Evolutionary conservation across 2,797 vertebrate genomes (phyloP), one percentile per base, ranked within the genome.

Genomic region (Galaxias olidus): DNA sequence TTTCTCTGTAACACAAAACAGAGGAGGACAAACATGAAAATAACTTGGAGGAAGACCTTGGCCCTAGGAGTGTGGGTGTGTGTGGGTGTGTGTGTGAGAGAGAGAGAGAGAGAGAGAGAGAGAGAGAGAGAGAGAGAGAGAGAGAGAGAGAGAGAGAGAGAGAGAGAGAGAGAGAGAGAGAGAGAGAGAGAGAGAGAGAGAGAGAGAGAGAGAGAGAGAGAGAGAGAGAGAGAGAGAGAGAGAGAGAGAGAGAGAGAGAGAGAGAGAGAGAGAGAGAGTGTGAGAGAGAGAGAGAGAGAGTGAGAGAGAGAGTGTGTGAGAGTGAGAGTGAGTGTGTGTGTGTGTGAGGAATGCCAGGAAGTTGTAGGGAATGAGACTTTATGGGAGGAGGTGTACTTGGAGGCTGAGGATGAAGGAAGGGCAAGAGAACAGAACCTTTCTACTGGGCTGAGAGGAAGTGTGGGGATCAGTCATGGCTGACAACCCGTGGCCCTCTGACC

Each of bases 381-480:
- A 49, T 53, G 59, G 74, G 60, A 78, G 65, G 61, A 73, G 61
- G 69, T 63, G 68, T 71, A 65, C 79, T 49, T 69, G 62, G 68
- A 69, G 44, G 18, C 44, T 77, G 54, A 45, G 65, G 59, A 61
- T 54, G 51, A 60, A 78, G 75, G 73, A 80, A 87, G 78, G 78
- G 76, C 61, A 69, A 80, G 73, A 76, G 66, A 71, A 80, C 75
- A 83, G 42, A 60, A 59, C 59, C 61, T 62, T 71, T 59, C 67
- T 63, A 55, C 71, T 55, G 66, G 13, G 59, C 44, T 65, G 66
- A 80, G 74, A 75, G 74, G 75, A 78, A 87, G 74, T 61, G n/a
- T 41, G 51, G 64, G 47, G 73, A 84, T 86, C 78, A 69, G 69
- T 81, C 78, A 82, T 53, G 43, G 57, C 67, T 73, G 63, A 80